Base-by-base conservation (phyloP, 2,113 vertebrate genomes). In the Eclectus roratus region DNA sequence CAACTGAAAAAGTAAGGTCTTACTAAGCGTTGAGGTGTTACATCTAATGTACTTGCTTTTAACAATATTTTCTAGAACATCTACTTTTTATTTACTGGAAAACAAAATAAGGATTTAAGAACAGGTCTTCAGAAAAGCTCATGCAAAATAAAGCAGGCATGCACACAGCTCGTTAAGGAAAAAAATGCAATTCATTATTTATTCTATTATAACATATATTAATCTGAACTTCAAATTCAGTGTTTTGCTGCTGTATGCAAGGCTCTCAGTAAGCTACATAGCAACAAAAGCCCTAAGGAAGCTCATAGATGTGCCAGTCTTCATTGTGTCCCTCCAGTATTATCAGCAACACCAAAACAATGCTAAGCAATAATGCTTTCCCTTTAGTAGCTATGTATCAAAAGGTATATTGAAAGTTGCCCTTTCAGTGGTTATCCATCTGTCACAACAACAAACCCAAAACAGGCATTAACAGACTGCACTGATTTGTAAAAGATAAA, bases 61-160 rank as follows among this genome's bases (percentile, higher is more conserved):
- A 95, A 83, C 8, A 95, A 35, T 43, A 72, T 19, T 96, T 78
- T 88, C 55, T 93, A 91, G 49, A 89, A 78, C 46, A 73, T 55
- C 60, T 49, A 46, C 13, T 92, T 94, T 91, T 89, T 47, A 93
- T 86, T 63, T 93, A 96, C 46, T 91, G 53, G 50, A 89, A 89
- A 88, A 92, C 43, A 95, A 93, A 88, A 91, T 27, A 93, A 4
- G 21, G 46, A 56, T 85, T 37, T 47, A 91, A 60, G 69, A 95
- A 86, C 0, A 65, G 8, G 13, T 86, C 13, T 96, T 89, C 74
- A 49, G 52, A 78, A 88, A 83, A 95, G 91, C 86, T 85, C 92
- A 94, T 81, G 96, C 93, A 96, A 91, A 91, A 52, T 39, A 95
- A 88, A 53, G 80, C 76, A 71, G 20, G 69, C 94, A 94, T 91